Percentiles rank a stretch among this genome's conserved stretches.
phyloP scores from a whole-genome alignment of 2,888 invertebrate genomes.

The Nomada hirtipes region DNA sequence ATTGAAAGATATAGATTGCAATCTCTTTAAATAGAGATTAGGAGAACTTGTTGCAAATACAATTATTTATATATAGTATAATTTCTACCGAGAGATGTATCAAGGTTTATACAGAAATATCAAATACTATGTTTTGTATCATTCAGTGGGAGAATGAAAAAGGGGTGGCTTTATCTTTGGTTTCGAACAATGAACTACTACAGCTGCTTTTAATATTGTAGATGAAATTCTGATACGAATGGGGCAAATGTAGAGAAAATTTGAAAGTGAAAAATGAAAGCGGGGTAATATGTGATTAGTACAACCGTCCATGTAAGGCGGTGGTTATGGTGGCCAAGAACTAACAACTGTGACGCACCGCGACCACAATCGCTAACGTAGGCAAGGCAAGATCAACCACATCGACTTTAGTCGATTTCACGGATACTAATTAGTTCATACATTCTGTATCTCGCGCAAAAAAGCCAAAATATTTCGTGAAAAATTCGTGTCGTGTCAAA shows the following conservation, averaged over 20 bases:
- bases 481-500: background rate
- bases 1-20: too few relatives aligned
- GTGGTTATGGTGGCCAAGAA: conserved; percentile 72
- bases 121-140: too few relatives aligned
- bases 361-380: conserved; percentile 66
- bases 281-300: background rate
- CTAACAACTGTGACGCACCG: conserved; percentile 74
- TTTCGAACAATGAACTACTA: background rate
- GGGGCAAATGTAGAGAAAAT: background rate
- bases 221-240: too few relatives aligned
- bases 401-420: conserved; percentile 73
- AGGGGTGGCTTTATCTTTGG: background rate
- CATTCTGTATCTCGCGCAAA: conserved; percentile 54
- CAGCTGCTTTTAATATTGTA: too few relatives aligned
- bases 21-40: too few relatives aligned
- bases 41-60: too few relatives aligned
- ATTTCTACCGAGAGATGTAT: too few relatives aligned
- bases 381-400: conserved; percentile 67
- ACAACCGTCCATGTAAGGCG: conserved; percentile 54
- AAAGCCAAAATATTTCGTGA: conserved; percentile 55
- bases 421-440: conserved; percentile 75
- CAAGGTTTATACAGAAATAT: too few relatives aligned
- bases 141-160: too few relatives aligned
- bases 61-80: too few relatives aligned
- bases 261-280: background rate